Evolutionary conservation across 2,888 invertebrate species (phyloP).

Genomic region (Gryllus longicercus): DNA sequence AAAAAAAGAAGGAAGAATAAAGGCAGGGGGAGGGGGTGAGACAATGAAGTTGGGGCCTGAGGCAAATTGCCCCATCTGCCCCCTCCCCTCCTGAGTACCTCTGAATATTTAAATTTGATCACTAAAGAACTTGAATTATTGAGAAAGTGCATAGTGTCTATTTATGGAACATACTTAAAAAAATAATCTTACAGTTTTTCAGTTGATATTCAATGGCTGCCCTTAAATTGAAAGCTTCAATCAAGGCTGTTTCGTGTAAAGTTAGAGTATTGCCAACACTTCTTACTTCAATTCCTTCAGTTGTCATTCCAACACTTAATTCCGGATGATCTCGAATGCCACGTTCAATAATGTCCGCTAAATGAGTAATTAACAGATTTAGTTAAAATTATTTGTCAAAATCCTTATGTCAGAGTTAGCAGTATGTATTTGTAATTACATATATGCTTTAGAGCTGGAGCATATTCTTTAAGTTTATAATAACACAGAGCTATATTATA

Average conservation of each 20-base stretch:
- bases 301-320: slow-evolving; percentile 93
- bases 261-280: slow-evolving; percentile 94
- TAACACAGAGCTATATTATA: slow-evolving; percentile 95
- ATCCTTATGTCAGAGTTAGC: background rate
- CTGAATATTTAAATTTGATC: too few relatives aligned
- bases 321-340: slow-evolving; percentile 97
- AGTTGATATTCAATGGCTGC: slow-evolving; percentile 96
- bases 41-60: too few relatives aligned
- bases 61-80: too few relatives aligned
- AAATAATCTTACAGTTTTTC: slow-evolving; percentile 62
- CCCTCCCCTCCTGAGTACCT: too few relatives aligned
- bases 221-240: slow-evolving; percentile 97
- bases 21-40: too few relatives aligned
- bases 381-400: slow-evolving; percentile 11
- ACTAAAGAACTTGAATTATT: too few relatives aligned
- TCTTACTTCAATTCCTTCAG: slow-evolving; percentile 86
- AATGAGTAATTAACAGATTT: slow-evolving; percentile 25
- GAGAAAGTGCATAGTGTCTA: too few relatives aligned
- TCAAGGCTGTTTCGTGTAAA: slow-evolving; percentile 91
- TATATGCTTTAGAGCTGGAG: slow-evolving; percentile 88
- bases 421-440: slow-evolving; percentile 53
- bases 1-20: too few relatives aligned
- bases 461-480: slow-evolving; percentile 89
- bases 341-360: slow-evolving; percentile 86
- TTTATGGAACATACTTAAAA: background rate